phyloP scores from a whole-genome alignment of 2,797 vertebrate genomes.

The Rachycentron canadum region DNA sequence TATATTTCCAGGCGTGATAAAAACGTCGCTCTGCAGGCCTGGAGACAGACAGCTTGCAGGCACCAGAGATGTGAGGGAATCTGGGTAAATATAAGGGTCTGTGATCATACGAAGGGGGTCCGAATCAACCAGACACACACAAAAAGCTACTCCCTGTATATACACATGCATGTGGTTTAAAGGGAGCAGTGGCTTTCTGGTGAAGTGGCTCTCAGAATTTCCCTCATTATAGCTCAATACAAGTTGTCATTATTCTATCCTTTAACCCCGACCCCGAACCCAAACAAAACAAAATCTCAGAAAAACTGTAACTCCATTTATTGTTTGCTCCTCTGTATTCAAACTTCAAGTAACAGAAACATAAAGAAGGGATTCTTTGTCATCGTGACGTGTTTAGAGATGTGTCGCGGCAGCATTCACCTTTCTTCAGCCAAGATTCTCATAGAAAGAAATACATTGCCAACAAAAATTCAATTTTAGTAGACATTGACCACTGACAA shows the following conservation, averaged over 20 bases:
- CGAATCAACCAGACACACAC: constrained; percentile 13
- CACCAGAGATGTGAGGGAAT: constrained; percentile 13
- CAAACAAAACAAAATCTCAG: too few relatives aligned
- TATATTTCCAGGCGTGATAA: constrained; percentile 17
- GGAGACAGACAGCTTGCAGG: constrained; percentile 30
- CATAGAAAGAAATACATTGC: background rate
- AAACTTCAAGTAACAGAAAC: too few relatives aligned
- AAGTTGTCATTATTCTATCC: too few relatives aligned
- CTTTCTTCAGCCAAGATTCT: constrained; percentile 4
- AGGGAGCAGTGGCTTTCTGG: too few relatives aligned
- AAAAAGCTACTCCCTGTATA: background rate
- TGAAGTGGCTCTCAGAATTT: background rate
- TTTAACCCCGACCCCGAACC: too few relatives aligned
- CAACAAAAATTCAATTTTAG: too few relatives aligned
- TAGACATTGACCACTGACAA: background rate
- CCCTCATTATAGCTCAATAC: too few relatives aligned
- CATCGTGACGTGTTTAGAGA: background rate
- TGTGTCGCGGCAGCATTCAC: constrained; percentile 11
- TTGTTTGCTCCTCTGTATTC: too few relatives aligned
- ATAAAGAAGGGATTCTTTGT: background rate
- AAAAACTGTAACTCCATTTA: too few relatives aligned
- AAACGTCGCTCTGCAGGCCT: constrained; percentile 22
- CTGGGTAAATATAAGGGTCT: constrained; percentile 27
- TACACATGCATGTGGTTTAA: background rate
- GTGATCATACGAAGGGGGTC: constrained; percentile 11